These are phyloP conservation scores for Pogonognathellus flavescens DNA, from an alignment of 1,140 invertebrate genomes.

Conservation along the genomic window DNA sequence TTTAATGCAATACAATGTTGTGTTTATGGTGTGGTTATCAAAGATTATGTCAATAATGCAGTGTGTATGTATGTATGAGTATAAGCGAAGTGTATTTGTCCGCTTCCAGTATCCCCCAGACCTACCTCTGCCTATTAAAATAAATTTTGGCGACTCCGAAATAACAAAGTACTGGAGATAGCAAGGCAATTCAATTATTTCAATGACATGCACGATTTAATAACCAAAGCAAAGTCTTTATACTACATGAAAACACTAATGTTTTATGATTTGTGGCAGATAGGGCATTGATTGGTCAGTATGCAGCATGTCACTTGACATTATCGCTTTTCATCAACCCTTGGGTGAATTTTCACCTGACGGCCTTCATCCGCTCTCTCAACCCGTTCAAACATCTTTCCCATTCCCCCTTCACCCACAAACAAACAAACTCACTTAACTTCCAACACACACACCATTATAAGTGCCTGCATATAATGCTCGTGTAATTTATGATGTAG, in stretches of 20 bases:
- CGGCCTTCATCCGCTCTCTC: constrained; percentile 31
- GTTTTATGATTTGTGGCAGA: constrained; percentile 41
- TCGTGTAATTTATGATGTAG: no score
- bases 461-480: no score
- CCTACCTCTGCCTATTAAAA: constrained; percentile 5
- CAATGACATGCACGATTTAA: constrained; percentile 61
- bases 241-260: constrained; percentile 16
- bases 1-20: constrained; percentile 17
- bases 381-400: not conserved
- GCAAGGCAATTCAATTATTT: constrained; percentile 59
- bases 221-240: constrained; percentile 34
- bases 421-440: not conserved
- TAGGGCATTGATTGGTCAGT: constrained; percentile 49
- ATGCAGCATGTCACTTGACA: constrained; percentile 52
- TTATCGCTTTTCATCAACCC: constrained; percentile 31
- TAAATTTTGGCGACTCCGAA: not conserved
- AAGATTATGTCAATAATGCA: not conserved
- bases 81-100: not conserved
- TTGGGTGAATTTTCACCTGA: constrained; percentile 26
- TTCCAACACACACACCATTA: no score
- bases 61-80: not conserved
- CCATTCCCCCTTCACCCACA: not conserved
- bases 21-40: constrained; percentile 2
- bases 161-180: not conserved
- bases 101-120: not conserved